Evolutionary conservation across 2,888 invertebrate genomes (phyloP).

Genomic region (Acanthosepion lycidas): DNA sequence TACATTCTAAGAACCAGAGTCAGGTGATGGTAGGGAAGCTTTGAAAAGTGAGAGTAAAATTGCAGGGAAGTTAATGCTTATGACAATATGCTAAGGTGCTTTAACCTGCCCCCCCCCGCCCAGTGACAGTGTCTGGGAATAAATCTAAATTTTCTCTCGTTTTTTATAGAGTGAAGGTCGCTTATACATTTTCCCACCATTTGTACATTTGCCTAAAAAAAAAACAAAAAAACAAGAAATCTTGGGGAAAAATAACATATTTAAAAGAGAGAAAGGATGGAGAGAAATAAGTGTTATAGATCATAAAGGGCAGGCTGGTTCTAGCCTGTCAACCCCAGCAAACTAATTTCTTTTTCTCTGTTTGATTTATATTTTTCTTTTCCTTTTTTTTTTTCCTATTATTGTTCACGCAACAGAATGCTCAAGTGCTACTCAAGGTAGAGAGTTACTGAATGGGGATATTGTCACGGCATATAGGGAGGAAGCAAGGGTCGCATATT

Average conservation of each 20-base stretch:
- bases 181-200: neutral
- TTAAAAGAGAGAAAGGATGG: neutral
- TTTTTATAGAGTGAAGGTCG: neutral
- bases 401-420: no score
- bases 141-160: neutral
- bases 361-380: neutral
- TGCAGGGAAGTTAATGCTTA: neutral
- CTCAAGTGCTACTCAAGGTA: no score
- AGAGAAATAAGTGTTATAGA: neutral
- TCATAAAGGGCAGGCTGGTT: neutral
- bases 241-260: neutral
- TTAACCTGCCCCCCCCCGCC: neutral
- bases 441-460: no score
- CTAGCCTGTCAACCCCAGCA: neutral
- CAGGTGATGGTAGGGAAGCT: neutral
- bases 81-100: neutral
- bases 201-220: neutral
- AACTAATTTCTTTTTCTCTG: neutral
- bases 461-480: no score
- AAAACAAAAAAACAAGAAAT: neutral
- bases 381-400: no score
- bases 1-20: neutral
- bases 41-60: neutral
- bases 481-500: no score
- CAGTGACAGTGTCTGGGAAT: no score